These are phyloP conservation scores for Acanthurus leucopareius DNA, from an alignment of 2,797 vertebrate species.

Conservation along the genomic window DNA sequence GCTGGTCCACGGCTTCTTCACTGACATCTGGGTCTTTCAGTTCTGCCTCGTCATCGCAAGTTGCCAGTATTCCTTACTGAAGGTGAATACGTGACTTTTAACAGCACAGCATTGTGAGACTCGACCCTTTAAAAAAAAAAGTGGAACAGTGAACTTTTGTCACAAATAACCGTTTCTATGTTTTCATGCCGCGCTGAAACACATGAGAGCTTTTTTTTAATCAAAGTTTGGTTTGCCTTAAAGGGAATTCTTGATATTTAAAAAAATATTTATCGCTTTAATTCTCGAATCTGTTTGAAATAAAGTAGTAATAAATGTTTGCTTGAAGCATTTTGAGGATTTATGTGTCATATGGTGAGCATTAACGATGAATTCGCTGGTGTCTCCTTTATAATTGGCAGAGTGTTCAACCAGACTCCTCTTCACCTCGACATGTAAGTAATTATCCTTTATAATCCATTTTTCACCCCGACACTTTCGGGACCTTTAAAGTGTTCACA, in stretches of 20 bases:
- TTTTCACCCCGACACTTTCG: background rate
- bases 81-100: slow-evolving; percentile 84
- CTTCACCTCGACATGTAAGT: slow-evolving; percentile 98
- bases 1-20: slow-evolving; percentile 97
- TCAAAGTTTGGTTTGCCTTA: background rate
- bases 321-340: background rate
- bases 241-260: slow-evolving; percentile 1
- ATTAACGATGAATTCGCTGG: background rate
- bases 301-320: background rate
- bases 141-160: slow-evolving; percentile 11
- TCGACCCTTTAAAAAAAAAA: background rate
- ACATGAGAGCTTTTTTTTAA: background rate
- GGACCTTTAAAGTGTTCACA: background rate
- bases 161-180: background rate
- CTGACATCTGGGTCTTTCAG: slow-evolving; percentile 99
- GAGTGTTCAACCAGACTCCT: slow-evolving; percentile 99
- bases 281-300: slow-evolving; percentile 2
- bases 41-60: slow-evolving; percentile 99
- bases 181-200: too few species aligned
- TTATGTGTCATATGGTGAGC: background rate
- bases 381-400: slow-evolving; percentile 70
- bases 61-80: slow-evolving; percentile 97
- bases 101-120: background rate
- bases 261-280: background rate
- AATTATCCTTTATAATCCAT: slow-evolving; percentile 3